Evolutionary conservation across 2,113 vertebrate species (phyloP), one percentile per base, ranked within the genome.

Genomic region (Cephalopterus ornatus): DNA sequence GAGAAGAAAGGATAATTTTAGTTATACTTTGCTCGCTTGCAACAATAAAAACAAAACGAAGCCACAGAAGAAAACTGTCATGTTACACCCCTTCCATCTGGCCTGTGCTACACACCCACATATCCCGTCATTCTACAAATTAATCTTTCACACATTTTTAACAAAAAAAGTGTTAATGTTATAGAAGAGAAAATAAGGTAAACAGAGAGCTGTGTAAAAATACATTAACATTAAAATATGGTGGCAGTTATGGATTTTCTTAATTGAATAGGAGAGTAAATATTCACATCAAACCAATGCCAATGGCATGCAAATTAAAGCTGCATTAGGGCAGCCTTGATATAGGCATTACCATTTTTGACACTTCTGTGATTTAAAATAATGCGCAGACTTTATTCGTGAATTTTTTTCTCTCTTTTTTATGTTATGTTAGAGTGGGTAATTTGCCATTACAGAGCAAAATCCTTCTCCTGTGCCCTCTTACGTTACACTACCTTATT

Each of bases 61-160:
- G 96, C 98, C 97, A 96, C 98, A 97, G 98, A 98, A 97, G 97
- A 98, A 98, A 98, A 98, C 98, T 97, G 98, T 97, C 98, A 97
- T 97, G 97, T 97, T 98, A 98, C 98, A 98, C 98, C 98, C 98
- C 96, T 97, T 97, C 98, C 98, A 98, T 98, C 98, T 98, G 98
- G 98, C 98, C 97, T 97, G 94, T 95, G 97, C 98, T 97, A 93
- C 94, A 97, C 97, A 98, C 97, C 98, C 98, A 97, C 98, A 98
- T 97, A 97, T 97, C 97, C 98, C 97, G 97, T 98, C 98, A 96
- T 98, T 98, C 98, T 97, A 98, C 98, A 98, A 98, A 98, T 98
- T 98, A 98, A 98, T 98, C 98, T 98, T 98, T 98, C 98, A 98
- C 98, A 98, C 98, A 97, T 98, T 98, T 98, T 97, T 98, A 98